These are phyloP conservation scores for Trichopoda pennipes DNA, from an alignment of 2,888 invertebrate species.

Conservation along the genomic window DNA sequence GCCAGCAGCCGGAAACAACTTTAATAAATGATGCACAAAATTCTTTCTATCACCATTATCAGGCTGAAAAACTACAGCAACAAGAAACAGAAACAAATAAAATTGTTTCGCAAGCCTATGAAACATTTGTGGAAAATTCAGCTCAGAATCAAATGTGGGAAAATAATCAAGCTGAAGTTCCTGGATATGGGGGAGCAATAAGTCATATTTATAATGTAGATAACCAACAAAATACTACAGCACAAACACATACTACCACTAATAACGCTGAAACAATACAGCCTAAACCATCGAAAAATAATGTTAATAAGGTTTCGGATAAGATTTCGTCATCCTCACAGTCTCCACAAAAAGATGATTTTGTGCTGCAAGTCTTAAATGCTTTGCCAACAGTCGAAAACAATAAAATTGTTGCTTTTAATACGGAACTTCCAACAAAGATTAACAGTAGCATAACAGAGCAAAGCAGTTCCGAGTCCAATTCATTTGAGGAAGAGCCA, in stretches of 20 bases:
- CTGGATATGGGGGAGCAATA: constrained; percentile 37
- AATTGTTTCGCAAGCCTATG: constrained; percentile 72
- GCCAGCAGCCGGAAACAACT: constrained; percentile 79
- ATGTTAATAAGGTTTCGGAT: constrained; percentile 75
- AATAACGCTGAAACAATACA: constrained; percentile 52
- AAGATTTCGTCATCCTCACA: constrained; percentile 76
- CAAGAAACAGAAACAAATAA: constrained; percentile 71
- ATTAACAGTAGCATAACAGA: constrained; percentile 74
- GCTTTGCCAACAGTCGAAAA: constrained; percentile 72
- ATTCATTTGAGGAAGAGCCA: constrained; percentile 74
- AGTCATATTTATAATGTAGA: constrained; percentile 4
- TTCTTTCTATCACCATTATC: constrained; percentile 74
- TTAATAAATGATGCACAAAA: constrained; percentile 77
- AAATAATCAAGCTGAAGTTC: constrained; percentile 63
- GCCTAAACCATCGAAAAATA: constrained; percentile 71
- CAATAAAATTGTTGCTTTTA: constrained; percentile 72
- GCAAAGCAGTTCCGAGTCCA: constrained; percentile 75
- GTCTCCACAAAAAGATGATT: constrained; percentile 76
- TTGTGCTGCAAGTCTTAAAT: constrained; percentile 77
- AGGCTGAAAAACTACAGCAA: constrained; percentile 73
- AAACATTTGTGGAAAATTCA: constrained; percentile 72
- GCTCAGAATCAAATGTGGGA: constrained; percentile 68
- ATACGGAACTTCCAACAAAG: constrained; percentile 78
- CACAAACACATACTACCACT: constrained; percentile 7
- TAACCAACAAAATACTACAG: constrained; percentile 26